Conservation (phyloP, 2,113 vertebrate species). For the Channa argus region DNA sequence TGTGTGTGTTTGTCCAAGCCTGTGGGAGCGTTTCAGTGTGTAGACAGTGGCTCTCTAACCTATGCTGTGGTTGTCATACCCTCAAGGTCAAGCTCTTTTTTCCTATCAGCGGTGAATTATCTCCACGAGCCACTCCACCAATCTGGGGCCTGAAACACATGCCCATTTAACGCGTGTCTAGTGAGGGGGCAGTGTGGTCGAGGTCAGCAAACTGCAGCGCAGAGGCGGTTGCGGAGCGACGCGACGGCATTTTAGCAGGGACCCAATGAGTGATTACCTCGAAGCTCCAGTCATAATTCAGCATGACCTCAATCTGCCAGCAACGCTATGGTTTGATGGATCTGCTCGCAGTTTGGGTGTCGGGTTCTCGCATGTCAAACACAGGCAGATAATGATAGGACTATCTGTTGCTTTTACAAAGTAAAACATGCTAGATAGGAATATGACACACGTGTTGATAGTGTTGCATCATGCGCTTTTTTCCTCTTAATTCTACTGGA, state of each 20-base stretch:
- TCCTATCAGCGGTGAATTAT: slow-evolving; percentile 71
- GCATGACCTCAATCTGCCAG: slow-evolving; percentile 87
- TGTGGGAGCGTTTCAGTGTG: slow-evolving; percentile 21
- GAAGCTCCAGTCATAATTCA: slow-evolving; percentile 85
- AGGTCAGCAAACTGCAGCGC: slow-evolving; percentile 73
- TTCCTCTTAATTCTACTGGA: slow-evolving; percentile 20
- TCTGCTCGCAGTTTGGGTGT: slow-evolving; percentile 77
- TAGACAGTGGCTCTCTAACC: slow-evolving; percentile 24
- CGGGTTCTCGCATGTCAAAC: slow-evolving; percentile 76
- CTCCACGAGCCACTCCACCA: slow-evolving; percentile 48
- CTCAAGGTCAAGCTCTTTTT: slow-evolving; percentile 71
- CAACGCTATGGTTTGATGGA: slow-evolving; percentile 78
- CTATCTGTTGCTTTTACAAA: slow-evolving; percentile 73
- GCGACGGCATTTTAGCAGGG: slow-evolving; percentile 65
- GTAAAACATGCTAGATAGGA: slow-evolving; percentile 53
- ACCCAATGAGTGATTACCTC: slow-evolving; percentile 84
- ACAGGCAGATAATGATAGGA: slow-evolving; percentile 69
- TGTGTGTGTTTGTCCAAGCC: slow-evolving; percentile 36
- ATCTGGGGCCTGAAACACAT: slow-evolving; percentile 46
- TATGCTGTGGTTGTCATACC: slow-evolving; percentile 29
- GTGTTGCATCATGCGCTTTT: slow-evolving; percentile 14
- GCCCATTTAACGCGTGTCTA: slow-evolving; percentile 73
- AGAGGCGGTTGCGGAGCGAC: slow-evolving; percentile 48
- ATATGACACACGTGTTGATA: slow-evolving; percentile 13
- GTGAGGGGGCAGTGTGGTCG: slow-evolving; percentile 67